phyloP scores from a whole-genome alignment of 1,140 invertebrate species.

The Nixonia krombeini region DNA sequence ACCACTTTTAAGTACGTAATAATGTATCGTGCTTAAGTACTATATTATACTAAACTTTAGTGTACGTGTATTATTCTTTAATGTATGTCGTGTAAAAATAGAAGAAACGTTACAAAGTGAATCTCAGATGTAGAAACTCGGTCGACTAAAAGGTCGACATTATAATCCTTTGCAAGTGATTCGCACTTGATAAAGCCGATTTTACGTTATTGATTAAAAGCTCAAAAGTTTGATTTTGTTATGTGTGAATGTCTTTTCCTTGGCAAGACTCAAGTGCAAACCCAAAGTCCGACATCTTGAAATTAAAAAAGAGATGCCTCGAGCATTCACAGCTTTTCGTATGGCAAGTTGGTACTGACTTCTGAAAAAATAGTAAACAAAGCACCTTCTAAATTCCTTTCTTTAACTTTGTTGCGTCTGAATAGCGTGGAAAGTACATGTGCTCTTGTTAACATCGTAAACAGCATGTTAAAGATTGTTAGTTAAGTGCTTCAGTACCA shows the following conservation, averaged over 20 bases:
- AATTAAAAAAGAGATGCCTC: constrained; percentile 66
- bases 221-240: neutral
- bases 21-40: constrained; percentile 59
- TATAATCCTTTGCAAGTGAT: too few species aligned
- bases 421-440: constrained; percentile 16
- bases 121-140: constrained; percentile 4
- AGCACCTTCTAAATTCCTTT: constrained; percentile 59
- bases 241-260: constrained; percentile 33
- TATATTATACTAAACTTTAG: constrained; percentile 52
- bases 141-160: neutral
- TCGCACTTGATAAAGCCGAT: too few species aligned
- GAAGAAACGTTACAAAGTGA: constrained; percentile 11
- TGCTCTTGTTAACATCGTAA: constrained; percentile 7
- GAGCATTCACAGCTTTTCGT: constrained; percentile 85
- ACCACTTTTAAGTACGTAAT: constrained; percentile 37
- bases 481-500: neutral
- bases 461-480: neutral
- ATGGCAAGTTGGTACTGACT: constrained; percentile 88
- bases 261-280: constrained; percentile 37
- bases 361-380: constrained; percentile 84
- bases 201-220: too few species aligned
- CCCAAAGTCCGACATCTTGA: constrained; percentile 63
- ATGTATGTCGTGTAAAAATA: constrained; percentile 12
- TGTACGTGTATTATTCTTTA: constrained; percentile 39
- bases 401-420: constrained; percentile 13